phyloP scores from a whole-genome alignment of 2,113 vertebrate genomes.

The Todiramphus chloris region DNA sequence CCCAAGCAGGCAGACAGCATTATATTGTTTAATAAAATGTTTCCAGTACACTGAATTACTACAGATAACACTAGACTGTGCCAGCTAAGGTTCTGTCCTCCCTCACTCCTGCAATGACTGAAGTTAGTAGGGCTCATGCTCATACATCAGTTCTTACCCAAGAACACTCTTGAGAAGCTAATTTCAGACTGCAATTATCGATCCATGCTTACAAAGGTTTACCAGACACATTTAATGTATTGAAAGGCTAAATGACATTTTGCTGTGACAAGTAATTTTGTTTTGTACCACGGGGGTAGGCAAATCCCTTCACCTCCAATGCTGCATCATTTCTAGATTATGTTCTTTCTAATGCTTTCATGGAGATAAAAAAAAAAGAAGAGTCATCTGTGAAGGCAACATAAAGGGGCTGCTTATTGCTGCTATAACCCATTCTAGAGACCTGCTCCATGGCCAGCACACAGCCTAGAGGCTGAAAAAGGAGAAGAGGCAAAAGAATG shows the following conservation, averaged over 20 bases:
- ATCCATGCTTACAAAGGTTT: not conserved
- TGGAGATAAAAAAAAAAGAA: not conserved
- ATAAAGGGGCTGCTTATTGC: not conserved
- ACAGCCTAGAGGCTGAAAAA: not conserved
- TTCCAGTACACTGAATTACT: not conserved
- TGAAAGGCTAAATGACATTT: not conserved
- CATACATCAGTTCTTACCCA: not conserved
- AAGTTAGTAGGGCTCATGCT: not conserved
- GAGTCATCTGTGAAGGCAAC: not conserved
- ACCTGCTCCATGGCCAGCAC: not conserved
- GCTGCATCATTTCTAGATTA: not conserved
- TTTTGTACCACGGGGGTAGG: too few species aligned
- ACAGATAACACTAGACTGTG: not conserved
- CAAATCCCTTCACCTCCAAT: not conserved
- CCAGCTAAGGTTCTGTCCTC: not conserved
- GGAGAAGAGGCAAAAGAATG: not conserved
- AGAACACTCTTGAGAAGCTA: not conserved
- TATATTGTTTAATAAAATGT: not conserved
- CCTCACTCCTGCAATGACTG: not conserved
- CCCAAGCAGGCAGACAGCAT: not conserved
- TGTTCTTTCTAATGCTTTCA: not conserved
- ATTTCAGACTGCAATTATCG: not conserved
- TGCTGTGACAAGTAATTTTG: not conserved
- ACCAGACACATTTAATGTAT: not conserved
- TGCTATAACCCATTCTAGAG: not conserved